phyloP scores from a whole-genome alignment of 2,797 vertebrate species.

The Smutsia gigantea region DNA sequence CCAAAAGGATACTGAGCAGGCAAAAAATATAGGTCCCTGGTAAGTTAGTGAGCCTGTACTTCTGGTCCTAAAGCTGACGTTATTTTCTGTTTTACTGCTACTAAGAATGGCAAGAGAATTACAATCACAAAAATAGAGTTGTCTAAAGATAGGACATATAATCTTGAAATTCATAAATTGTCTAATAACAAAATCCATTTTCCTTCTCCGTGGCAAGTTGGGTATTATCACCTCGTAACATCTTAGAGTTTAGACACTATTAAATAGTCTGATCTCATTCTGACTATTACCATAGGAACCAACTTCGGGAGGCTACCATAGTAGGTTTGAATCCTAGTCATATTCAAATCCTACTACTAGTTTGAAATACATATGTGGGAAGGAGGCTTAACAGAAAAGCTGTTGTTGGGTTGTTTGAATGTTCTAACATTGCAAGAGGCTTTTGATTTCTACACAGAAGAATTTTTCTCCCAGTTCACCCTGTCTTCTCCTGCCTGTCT shows the following conservation, averaged over 20 bases:
- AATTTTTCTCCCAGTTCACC: neutral
- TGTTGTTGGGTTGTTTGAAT: neutral
- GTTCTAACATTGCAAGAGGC: neutral
- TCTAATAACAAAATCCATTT: neutral
- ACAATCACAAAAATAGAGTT: neutral
- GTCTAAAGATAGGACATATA: neutral
- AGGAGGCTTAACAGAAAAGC: conserved; percentile 35
- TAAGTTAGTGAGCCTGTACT: neutral
- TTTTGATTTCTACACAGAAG: conserved; percentile 8
- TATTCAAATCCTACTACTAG: neutral
- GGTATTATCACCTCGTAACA: neutral
- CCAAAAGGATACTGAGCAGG: neutral
- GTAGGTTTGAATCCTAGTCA: neutral
- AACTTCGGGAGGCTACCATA: conserved; percentile 5
- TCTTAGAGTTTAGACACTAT: neutral
- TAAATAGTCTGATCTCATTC: neutral
- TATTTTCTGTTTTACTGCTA: neutral
- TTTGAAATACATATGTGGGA: neutral
- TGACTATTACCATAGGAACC: neutral
- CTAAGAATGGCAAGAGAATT: neutral
- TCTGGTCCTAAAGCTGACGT: neutral
- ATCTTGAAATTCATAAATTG: neutral
- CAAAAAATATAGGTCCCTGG: neutral
- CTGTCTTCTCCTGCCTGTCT: neutral
- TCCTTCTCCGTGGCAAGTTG: neutral